phyloP scores from a whole-genome alignment of 92 coral and sea anemone species.

The Bergia puertoricense region DNA sequence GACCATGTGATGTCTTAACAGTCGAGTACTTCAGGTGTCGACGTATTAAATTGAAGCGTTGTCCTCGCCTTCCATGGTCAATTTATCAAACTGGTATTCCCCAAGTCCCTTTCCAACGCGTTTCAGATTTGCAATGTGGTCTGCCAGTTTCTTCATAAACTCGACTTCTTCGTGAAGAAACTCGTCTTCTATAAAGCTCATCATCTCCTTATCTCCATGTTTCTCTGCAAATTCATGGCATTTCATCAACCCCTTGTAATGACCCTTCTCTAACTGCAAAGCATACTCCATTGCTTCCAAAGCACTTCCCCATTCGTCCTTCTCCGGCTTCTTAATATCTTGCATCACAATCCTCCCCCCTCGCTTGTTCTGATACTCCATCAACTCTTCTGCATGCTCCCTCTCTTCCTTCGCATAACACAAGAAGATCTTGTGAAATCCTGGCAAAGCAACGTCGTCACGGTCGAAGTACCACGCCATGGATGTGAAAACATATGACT shows the following conservation, averaged over 20 bases:
- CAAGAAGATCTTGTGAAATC: constrained; percentile 90
- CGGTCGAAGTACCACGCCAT: constrained; percentile 96
- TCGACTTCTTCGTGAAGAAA: constrained; percentile 39
- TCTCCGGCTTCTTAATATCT: constrained; percentile 93
- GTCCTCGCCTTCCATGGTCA: constrained; percentile 24
- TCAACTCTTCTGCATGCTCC: constrained; percentile 91
- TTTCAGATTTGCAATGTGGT: constrained; percentile 38
- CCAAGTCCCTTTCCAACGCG: constrained; percentile 37
- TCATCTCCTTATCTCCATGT: constrained; percentile 65
- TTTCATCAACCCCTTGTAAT: constrained; percentile 76
- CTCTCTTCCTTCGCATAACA: constrained; percentile 87
- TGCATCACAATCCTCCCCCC: constrained; percentile 96
- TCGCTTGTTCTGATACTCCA: constrained; percentile 92
- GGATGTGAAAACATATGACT: constrained; percentile 89
- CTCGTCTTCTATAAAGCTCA: constrained; percentile 30
- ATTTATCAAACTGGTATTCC: constrained; percentile 28
- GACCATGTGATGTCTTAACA: background rate
- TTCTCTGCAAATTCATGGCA: constrained; percentile 79
- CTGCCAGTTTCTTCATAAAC: constrained; percentile 33
- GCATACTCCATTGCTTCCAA: constrained; percentile 82
- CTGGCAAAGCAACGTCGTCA: constrained; percentile 90
- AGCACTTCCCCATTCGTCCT: constrained; percentile 86
- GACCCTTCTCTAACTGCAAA: constrained; percentile 87
- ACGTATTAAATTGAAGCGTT: background rate
- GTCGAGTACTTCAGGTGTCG: background rate